Percentiles rank a stretch among this genome's conserved stretches.
Conservation (phyloP, 1,140 invertebrate genomes). For the Ooceraea biroi region DNA sequence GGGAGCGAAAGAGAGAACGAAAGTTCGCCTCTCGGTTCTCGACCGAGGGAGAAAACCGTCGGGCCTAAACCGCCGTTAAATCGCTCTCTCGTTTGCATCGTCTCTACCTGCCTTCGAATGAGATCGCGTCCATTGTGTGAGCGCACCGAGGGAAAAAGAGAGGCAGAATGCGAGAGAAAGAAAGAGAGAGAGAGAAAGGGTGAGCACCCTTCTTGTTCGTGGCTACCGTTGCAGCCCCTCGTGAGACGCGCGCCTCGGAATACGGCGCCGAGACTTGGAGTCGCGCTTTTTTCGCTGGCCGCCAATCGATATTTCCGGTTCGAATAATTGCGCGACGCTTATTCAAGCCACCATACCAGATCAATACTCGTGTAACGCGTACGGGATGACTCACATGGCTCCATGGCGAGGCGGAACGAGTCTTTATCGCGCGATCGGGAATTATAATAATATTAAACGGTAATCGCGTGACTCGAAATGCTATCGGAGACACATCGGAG, state of each 20-base stretch:
- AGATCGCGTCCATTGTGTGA: conserved; percentile 68
- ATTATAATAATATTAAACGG: not conserved
- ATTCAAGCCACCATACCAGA: conserved; percentile 48
- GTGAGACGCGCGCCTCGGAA: conserved; percentile 56
- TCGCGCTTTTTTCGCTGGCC: conserved; percentile 57
- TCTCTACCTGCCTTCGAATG: conserved; percentile 67
- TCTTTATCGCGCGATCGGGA: not conserved
- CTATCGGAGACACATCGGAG: too few relatives aligned
- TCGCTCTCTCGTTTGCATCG: conserved; percentile 69
- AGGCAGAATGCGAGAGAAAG: conserved; percentile 9
- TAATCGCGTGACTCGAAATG: too few relatives aligned
- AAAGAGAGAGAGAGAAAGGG: not conserved
- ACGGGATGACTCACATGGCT: conserved; percentile 26
- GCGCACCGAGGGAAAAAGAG: conserved; percentile 4
- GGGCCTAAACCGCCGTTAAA: conserved; percentile 70
- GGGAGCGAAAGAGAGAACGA: not conserved
- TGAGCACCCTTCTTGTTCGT: conserved; percentile 45
- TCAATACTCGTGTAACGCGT: conserved; percentile 49
- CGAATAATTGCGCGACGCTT: conserved; percentile 57
- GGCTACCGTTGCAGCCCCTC: conserved; percentile 58
- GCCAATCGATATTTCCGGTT: conserved; percentile 62
- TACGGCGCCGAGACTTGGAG: conserved; percentile 46
- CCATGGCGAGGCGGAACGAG: too few relatives aligned
- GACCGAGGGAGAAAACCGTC: conserved; percentile 36
- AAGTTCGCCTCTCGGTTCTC: conserved; percentile 43